Base-by-base conservation (phyloP, 2,113 vertebrate species). In the Tylochromis polylepis region DNA sequence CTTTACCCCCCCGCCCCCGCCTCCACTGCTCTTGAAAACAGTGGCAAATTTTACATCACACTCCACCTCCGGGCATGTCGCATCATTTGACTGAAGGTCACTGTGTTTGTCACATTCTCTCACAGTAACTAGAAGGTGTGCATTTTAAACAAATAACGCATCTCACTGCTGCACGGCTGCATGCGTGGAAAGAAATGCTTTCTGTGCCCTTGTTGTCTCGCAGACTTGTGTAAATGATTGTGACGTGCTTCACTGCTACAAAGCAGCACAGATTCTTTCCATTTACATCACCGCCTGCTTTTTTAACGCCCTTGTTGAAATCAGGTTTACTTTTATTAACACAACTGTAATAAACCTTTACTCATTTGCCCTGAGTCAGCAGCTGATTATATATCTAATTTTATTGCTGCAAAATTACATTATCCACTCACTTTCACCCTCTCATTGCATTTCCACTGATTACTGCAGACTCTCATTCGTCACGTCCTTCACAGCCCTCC, bases 401-500 rank as follows among this genome's bases (percentile, higher is more conserved):
- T 81, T 88, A 86, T 86, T 81, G 84, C 72, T 34, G 72, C 46
- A 81, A 67, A 85, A 92, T 81, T 62, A 49, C 7, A 88, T 89
- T 82, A 86, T 36, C 79, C 77, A 55, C 57, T 85, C 79, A 77
- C 82, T 87, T 59, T 86, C 79, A 36, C 79, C 58, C 72, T 27
- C 81, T 78, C 62, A 43, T 56, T 84, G 51, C 53, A 58, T 85
- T 86, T 70, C 83, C 59, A 55, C 57, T 83, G 87, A 92, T 86
- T 87, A 90, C 82, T 57, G 87, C 83, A 86, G 89, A 72, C 79
- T 82, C 16, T 58, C 31, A 70, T 89, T 83, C 6, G 27, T 88
- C 91, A 93, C 55, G 85, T 92, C 93, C 90, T 93, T 93, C 92
- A 91, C 87, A 82, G 65, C 34, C 83, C 27, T 85, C 84, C 87